Evolutionary conservation across 2,113 vertebrate species (phyloP).

Genomic region (Oreochromis niloticus): DNA sequence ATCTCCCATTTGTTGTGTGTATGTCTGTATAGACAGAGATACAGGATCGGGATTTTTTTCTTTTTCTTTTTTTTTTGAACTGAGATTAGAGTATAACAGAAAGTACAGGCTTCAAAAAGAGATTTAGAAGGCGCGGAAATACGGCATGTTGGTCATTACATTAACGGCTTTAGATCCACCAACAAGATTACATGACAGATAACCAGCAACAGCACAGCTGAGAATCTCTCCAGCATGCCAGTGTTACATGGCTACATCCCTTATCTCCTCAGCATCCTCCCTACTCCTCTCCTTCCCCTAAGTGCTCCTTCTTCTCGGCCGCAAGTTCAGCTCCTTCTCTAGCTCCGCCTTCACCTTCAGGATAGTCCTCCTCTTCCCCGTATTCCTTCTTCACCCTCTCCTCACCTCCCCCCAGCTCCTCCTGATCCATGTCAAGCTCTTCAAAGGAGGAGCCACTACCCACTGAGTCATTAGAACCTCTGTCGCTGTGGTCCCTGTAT

Average conservation of each 20-base stretch:
- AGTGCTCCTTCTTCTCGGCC: constrained; percentile 22
- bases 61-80: neutral
- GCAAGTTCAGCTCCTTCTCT: constrained; percentile 17
- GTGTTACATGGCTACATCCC: constrained; percentile 5
- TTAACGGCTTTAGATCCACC: constrained; percentile 46
- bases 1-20: neutral
- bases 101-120: constrained; percentile 19
- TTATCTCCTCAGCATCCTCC: constrained; percentile 10
- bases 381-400: neutral
- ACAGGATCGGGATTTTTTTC: neutral
- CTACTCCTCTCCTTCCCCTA: constrained; percentile 45
- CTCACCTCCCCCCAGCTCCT: constrained; percentile 26
- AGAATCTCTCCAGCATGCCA: constrained; percentile 18
- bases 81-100: constrained; percentile 11
- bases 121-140: constrained; percentile 32
- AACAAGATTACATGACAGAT: constrained; percentile 44
- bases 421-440: constrained; percentile 87
- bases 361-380: neutral
- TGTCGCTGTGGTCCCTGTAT: constrained; percentile 59
- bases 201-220: constrained; percentile 35
- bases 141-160: constrained; percentile 27
- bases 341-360: constrained; percentile 2
- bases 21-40: neutral
- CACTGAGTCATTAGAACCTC: constrained; percentile 84
- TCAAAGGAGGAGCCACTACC: constrained; percentile 94